Evolutionary conservation across 2,797 vertebrate genomes (phyloP).

Genomic region (Clarias platycephalus): DNA sequence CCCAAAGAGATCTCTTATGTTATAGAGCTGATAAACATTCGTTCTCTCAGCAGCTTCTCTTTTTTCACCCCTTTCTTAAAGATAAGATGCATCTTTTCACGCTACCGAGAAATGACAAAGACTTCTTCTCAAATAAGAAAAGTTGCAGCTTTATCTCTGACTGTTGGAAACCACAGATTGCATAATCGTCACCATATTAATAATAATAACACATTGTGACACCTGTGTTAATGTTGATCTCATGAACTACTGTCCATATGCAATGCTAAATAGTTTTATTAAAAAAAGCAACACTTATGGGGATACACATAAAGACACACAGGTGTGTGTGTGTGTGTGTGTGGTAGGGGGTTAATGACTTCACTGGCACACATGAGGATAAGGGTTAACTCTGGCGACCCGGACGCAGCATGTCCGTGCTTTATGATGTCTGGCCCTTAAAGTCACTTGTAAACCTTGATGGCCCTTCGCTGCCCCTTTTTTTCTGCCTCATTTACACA

Average conservation of each 20-base stretch:
- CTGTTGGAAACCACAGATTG: not conserved
- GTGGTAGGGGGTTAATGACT: conserved; percentile 39
- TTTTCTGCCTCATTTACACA: conserved; percentile 58
- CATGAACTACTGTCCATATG: not conserved
- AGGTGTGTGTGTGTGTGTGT: conserved; percentile 16
- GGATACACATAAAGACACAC: not conserved
- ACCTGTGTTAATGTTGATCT: not conserved
- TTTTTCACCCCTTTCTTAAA: not conserved
- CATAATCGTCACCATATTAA: not conserved
- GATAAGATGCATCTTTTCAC: not conserved
- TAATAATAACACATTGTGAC: not conserved
- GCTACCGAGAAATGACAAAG: not conserved
- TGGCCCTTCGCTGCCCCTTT: conserved; percentile 45
- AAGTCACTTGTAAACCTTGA: conserved; percentile 58
- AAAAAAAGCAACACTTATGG: conserved; percentile 3
- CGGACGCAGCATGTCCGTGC: conserved; percentile 42
- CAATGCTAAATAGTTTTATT: not conserved
- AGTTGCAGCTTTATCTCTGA: not conserved
- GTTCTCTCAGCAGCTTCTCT: not conserved
- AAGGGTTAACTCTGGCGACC: conserved; percentile 47
- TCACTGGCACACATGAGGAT: conserved; percentile 38
- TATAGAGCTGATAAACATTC: not conserved
- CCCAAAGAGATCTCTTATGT: not conserved
- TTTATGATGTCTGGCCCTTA: conserved; percentile 53
- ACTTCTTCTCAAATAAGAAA: not conserved